Conservation (phyloP, 37 sponge, comb jelly and placozoan genomes). For the Bolinopsis microptera region DNA sequence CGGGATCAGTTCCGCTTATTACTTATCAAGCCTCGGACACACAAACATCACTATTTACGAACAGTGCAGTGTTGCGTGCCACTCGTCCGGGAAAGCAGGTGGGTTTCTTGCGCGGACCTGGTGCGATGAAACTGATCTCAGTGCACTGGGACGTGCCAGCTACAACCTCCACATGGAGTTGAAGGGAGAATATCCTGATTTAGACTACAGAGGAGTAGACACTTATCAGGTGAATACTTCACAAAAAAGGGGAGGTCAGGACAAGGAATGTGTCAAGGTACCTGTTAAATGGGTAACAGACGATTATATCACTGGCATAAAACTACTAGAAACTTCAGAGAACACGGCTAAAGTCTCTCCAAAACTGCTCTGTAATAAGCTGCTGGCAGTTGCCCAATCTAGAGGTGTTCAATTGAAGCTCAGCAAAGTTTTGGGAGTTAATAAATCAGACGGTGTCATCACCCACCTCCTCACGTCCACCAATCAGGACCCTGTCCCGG, state of each 20-base stretch:
- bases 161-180: not conserved
- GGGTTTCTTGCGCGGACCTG: slow-evolving; percentile 9
- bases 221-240: not conserved
- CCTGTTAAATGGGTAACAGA: not conserved
- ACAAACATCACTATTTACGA: not conserved
- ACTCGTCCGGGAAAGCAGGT: slow-evolving; percentile 19
- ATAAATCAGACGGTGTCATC: not conserved
- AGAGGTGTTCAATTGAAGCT: not conserved
- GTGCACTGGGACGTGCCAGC: not conserved
- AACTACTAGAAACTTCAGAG: not conserved
- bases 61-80: not conserved
- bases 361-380: not conserved
- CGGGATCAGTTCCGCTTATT: not conserved
- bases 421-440: not conserved
- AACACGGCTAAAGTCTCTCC: not conserved
- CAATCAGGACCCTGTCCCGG: not conserved
- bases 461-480: not conserved
- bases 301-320: not conserved
- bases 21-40: not conserved
- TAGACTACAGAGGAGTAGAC: not conserved
- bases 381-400: not conserved
- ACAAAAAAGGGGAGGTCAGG: not conserved
- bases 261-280: not conserved
- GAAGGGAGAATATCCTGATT: not conserved
- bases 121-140: not conserved